Evolutionary conservation across 2,797 vertebrate genomes (phyloP), one percentile per base, ranked within the genome.

Genomic region (Enteromius trimaculatus): DNA sequence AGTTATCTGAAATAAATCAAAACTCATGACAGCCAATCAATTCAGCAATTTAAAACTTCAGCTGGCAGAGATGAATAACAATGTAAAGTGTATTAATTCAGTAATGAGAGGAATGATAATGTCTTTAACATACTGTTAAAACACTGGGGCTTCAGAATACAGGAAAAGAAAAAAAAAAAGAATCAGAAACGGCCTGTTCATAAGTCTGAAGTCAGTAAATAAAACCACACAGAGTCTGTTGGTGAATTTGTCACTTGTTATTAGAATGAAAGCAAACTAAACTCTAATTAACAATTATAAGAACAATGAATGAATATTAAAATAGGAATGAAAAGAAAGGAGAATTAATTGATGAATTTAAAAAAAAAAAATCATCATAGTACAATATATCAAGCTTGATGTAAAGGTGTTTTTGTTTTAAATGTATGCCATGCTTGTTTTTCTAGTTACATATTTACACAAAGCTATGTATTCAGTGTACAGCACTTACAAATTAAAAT

Each of bases 21-120:
- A 23, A 69, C 39, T 14, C 21, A 14, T 42, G 66, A 11, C 37
- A 23, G n/a, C 6, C n/a, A 70, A 17, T 70, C 39, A 70, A 26
- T 44, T 13, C 9, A 66, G 17, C 5, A 31, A 37, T 37, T 10
- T 0, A n/a, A 66, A 37, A n/a, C 2, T 13, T 17, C 21, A 55
- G 44, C 23, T 29, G 7, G 29, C 44, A 49, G 72, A 39, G 19
- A 79, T 72, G 55, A 78, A 79, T 60, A 62, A 80, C 19, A n/a
- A 68, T 60, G 51, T 44, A 13, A 82, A 34, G 19, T 60, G 19
- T 69, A 34, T 71, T 84, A 62, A 83, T 79, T 80, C 72, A 85
- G 68, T 70, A 39, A 85, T 79, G 58, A 74, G 79, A 78, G 60
- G 68, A 81, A 60, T 64, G 74, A 81, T 74, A 79, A 44, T 51